Evolutionary conservation across 1,140 invertebrate genomes (phyloP).

Genomic region (Platyura marginata): DNA sequence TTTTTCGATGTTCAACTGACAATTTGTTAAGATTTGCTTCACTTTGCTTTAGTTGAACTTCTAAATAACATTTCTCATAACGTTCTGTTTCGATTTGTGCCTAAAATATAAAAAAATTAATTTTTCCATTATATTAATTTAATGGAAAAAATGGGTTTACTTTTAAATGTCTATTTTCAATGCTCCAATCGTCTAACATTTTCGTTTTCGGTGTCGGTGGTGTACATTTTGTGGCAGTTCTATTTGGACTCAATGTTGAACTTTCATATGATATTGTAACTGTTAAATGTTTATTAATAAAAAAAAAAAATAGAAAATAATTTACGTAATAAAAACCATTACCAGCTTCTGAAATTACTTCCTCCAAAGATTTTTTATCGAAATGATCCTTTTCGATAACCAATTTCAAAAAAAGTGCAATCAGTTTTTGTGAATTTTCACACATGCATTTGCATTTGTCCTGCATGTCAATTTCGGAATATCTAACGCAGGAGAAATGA

Average conservation of each 20-base stretch:
- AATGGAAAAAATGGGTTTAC: not conserved
- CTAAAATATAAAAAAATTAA: too few relatives aligned
- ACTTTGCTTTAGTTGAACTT: constrained; percentile 14
- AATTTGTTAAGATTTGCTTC: constrained; percentile 8
- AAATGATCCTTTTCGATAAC: not conserved
- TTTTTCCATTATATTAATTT: too few relatives aligned
- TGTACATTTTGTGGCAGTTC: not conserved
- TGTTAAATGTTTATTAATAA: not conserved
- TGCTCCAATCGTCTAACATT: constrained; percentile 12
- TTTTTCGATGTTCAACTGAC: not conserved
- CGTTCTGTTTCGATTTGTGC: constrained; percentile 12
- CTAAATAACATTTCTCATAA: constrained; percentile 15
- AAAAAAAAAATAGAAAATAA: not conserved
- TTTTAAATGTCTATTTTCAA: constrained; percentile 1
- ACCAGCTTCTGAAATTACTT: not conserved
- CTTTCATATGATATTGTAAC: constrained; percentile 1
- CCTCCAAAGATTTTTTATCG: not conserved
- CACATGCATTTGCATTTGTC: constrained; percentile 12
- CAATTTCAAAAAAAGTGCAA: constrained; percentile 11
- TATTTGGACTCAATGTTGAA: not conserved
- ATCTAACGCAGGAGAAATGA: constrained; percentile 16
- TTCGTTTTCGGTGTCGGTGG: constrained; percentile 15
- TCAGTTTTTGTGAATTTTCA: constrained; percentile 7
- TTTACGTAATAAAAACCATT: not conserved
- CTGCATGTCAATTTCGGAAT: constrained; percentile 12